A percentile compares a stretch with the other conserved stretches of the same genome.
phyloP scores from a whole-genome alignment of 2,888 invertebrate genomes.

The Drosophila kambysellisi region DNA sequence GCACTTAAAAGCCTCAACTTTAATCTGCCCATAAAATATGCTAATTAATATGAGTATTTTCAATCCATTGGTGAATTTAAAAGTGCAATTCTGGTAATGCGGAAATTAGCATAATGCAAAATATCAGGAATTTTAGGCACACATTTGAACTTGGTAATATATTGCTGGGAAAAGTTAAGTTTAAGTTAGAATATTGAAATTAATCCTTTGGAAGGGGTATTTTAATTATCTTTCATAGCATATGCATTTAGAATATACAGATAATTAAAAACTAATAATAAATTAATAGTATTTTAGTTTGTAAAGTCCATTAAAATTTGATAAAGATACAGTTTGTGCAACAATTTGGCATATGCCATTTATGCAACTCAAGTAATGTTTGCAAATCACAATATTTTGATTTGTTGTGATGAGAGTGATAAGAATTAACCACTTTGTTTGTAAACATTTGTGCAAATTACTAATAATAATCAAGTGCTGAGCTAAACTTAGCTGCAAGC shows the following conservation, averaged over 20 bases:
- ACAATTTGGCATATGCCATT: background rate
- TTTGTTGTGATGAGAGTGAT: conserved; percentile 4
- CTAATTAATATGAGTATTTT: conserved; percentile 51
- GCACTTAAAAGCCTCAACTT: conserved; percentile 41
- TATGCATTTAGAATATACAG: no score
- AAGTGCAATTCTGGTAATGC: conserved; percentile 41
- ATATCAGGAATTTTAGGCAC: background rate
- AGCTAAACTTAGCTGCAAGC: conserved; percentile 8
- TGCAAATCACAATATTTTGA: background rate
- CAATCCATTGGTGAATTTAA: conserved; percentile 26
- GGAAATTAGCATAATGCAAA: conserved; percentile 11
- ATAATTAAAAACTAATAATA: no score
- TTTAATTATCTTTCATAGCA: background rate
- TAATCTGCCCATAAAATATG: conserved; percentile 44
- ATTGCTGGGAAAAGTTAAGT: background rate
- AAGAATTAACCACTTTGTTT: conserved; percentile 6
- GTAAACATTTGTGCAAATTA: conserved; percentile 34
- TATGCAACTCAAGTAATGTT: background rate
- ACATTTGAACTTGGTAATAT: no score
- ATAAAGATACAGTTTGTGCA: background rate
- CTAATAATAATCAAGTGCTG: conserved; percentile 21
- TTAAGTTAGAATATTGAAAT: background rate
- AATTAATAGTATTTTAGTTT: background rate
- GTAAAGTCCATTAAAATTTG: background rate
- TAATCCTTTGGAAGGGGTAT: background rate